These are phyloP conservation scores for Hemicrepidius hirtus DNA, from an alignment of 2,888 invertebrate genomes.

Conservation along the genomic window DNA sequence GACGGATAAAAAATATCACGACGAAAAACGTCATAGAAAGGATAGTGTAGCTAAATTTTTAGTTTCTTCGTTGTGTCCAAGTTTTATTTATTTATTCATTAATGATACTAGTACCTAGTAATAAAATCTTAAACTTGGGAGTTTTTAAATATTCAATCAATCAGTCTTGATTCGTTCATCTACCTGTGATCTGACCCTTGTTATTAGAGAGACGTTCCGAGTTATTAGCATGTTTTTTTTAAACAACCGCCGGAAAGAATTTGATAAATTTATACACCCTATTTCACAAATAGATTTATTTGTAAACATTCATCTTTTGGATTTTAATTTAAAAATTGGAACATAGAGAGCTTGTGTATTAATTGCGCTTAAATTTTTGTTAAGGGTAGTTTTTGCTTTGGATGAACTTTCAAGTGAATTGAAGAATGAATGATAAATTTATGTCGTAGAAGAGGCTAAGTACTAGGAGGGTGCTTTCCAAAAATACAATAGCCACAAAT, in stretches of 20 bases:
- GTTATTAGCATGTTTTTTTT: slow-evolving; percentile 11
- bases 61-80: no score
- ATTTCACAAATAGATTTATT: not conserved
- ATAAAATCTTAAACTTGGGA: no score
- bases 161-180: not conserved
- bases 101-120: no score
- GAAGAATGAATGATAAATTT: slow-evolving; percentile 42
- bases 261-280: slow-evolving; percentile 20
- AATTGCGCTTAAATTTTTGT: no score
- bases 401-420: not conserved
- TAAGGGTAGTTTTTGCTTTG: no score
- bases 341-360: no score
- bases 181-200: slow-evolving; percentile 29
- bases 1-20: no score
- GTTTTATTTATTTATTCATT: no score
- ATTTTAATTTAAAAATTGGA: no score
- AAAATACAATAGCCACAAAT: slow-evolving; percentile 58
- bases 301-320: not conserved
- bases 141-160: no score
- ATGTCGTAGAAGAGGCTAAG: slow-evolving; percentile 13
- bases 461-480: slow-evolving; percentile 27
- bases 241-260: slow-evolving; percentile 29
- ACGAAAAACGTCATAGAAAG: no score
- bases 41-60: no score
- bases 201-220: slow-evolving; percentile 16